These are phyloP conservation scores for Macrosiphum euphorbiae DNA, from an alignment of 2,888 invertebrate genomes.

Conservation along the genomic window DNA sequence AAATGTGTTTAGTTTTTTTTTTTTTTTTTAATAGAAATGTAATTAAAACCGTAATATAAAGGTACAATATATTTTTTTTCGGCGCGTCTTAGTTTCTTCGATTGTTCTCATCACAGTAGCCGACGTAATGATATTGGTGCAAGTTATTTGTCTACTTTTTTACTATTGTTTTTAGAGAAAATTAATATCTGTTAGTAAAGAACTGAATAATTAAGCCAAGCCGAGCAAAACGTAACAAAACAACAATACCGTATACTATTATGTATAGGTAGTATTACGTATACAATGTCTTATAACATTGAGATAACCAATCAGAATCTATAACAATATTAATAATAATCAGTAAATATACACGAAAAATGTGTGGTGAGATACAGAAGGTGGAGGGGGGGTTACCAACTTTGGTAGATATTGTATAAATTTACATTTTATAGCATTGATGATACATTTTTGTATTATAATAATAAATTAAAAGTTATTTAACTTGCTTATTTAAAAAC, in stretches of 20 bases:
- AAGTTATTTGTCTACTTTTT: conserved; percentile 28
- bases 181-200: conserved; percentile 10
- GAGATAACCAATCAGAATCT: background rate
- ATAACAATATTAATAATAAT: background rate
- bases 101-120: conserved; percentile 22
- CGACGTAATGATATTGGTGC: background rate
- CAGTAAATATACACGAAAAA: background rate
- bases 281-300: background rate
- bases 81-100: background rate
- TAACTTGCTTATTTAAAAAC: background rate
- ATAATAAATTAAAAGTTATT: background rate
- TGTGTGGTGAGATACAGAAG: background rate
- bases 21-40: conserved; percentile 5
- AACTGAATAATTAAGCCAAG: conserved; percentile 28
- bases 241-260: background rate
- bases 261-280: background rate
- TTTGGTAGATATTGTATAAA: background rate
- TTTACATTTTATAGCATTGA: background rate
- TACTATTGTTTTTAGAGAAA: conserved; percentile 35
- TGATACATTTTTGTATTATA: background rate
- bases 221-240: conserved; percentile 23
- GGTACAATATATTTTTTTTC: background rate
- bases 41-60: conserved; percentile 25
- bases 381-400: background rate
- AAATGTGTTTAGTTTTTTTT: background rate